Evolutionary conservation across 2,888 invertebrate species (phyloP).

Genomic region (Stomorhina lunata): DNA sequence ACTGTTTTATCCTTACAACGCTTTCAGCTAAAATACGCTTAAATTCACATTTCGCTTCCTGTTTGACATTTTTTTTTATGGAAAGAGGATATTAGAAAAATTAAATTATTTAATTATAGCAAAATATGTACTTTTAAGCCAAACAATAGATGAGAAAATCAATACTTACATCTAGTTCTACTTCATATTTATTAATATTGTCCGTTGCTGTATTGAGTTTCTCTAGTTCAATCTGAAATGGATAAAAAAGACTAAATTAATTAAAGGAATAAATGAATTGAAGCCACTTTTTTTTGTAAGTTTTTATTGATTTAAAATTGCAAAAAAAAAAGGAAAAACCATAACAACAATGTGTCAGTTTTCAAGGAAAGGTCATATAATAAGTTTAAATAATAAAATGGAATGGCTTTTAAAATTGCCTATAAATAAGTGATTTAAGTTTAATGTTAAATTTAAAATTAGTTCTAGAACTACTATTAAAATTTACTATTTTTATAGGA

Average conservation of each 20-base stretch:
- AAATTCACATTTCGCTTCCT: slow-evolving; percentile 91
- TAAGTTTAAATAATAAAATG: neutral
- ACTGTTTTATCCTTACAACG: slow-evolving; percentile 88
- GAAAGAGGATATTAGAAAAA: slow-evolving; percentile 41
- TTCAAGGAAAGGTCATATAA: neutral
- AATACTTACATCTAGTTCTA: slow-evolving; percentile 88
- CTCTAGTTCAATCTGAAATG: slow-evolving; percentile 88
- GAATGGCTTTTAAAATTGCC: too few species aligned
- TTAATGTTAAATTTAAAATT: neutral
- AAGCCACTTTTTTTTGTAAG: neutral
- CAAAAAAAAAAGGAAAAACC: neutral
- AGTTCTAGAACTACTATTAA: neutral
- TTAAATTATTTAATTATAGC: slow-evolving; percentile 16
- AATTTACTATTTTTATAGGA: too few species aligned
- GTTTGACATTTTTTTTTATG: slow-evolving; percentile 44
- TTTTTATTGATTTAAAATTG: neutral
- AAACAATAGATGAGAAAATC: neutral
- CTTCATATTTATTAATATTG: slow-evolving; percentile 94
- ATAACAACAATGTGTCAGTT: neutral
- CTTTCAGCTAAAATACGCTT: slow-evolving; percentile 90
- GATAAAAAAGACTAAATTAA: slow-evolving; percentile 38
- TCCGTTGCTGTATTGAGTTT: slow-evolving; percentile 94
- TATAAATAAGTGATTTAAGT: too few species aligned
- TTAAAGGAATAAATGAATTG: slow-evolving; percentile 15
- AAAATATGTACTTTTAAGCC: neutral